Base-by-base conservation (phyloP, 2,888 invertebrate species). In the Drosophila anomalata region DNA sequence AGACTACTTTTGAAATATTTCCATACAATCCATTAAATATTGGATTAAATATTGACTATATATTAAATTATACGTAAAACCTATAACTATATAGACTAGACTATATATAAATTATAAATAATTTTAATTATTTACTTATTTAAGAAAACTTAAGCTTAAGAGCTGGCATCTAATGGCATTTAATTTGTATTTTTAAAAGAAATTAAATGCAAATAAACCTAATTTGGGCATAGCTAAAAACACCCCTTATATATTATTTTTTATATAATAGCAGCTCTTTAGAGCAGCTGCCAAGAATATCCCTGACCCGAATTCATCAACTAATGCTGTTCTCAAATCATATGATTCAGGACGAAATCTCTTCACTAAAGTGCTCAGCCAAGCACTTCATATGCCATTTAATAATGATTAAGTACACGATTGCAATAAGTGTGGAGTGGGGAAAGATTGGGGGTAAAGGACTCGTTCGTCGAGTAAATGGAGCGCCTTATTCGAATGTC, bases 361-460 rank as follows among this genome's bases (percentile, higher is more conserved):
- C 65, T 31, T 24, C 36, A 52, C 53, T 24, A 46, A 71, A 55
- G 55, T 54, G 60, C 50, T 52, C 60, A 31, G 53, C 36, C 53
- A 33, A 39, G 53, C 53, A 36, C 54, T 54, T 54, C 67, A 54
- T 47, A 66, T 57, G 67, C 48, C 58, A 57, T 67, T 67, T 69
- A 70, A 69, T 57, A 67, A 69, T 67, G 67, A 70, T 67, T 67
- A 67, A 69, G 68, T 39, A 50, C 58, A 58, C 33, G 69, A 57
- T 48, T 22, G 22, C 44, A n/a, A n/a, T 20, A 29, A 8, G 42
- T 20, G 31, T 20, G 33, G 29, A 55, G 29, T 31, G 17, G 17
- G 17, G 31, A 9, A 1, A 14, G 29, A 17, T 3, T 7, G 29
- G 29, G 36, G 14, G 3, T 17, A 57, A 36, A n/a, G 22, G 33